A percentile compares a stretch with the other conserved stretches of the same genome.
These are phyloP conservation scores for Smittia sp. DNA, from an alignment of 2,888 invertebrate genomes.

Conservation along the genomic window DNA sequence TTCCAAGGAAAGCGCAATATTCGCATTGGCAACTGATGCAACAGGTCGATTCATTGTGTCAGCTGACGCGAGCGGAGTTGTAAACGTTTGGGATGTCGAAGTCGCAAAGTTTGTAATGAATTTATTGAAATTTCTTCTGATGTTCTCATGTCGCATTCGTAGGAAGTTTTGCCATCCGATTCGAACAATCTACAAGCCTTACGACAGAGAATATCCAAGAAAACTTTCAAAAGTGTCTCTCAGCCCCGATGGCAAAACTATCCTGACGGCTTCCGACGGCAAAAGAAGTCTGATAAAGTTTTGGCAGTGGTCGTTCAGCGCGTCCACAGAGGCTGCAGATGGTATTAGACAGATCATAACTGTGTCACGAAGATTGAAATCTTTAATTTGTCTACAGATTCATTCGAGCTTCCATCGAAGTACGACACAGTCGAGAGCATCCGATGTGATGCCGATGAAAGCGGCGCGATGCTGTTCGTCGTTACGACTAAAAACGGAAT, in stretches of 20 bases:
- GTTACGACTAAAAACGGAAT: constrained; percentile 42
- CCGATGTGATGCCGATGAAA: constrained; percentile 41
- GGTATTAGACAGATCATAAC: no score
- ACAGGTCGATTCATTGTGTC: constrained; percentile 37
- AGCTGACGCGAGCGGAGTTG: constrained; percentile 19
- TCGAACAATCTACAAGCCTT: constrained; percentile 31
- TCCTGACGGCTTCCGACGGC: constrained; percentile 47
- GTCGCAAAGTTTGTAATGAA: neutral
- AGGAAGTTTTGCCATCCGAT: constrained; percentile 29
- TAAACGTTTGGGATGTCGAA: constrained; percentile 22
- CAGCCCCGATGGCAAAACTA: constrained; percentile 34
- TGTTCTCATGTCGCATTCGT: neutral
- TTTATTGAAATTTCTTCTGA: neutral
- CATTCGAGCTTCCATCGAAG: constrained; percentile 33
- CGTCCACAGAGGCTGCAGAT: no score
- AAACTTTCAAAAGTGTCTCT: constrained; percentile 3
- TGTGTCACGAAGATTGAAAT: no score
- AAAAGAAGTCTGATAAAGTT: constrained; percentile 55
- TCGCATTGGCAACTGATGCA: constrained; percentile 15
- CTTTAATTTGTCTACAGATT: no score
- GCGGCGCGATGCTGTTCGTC: constrained; percentile 41
- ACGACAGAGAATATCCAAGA: no score
- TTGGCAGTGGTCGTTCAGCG: constrained; percentile 63
- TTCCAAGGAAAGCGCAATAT: constrained; percentile 17
- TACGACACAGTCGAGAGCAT: constrained; percentile 42